phyloP scores from a whole-genome alignment of 92 coral and sea anemone genomes.

The Blastomussa wellsi region DNA sequence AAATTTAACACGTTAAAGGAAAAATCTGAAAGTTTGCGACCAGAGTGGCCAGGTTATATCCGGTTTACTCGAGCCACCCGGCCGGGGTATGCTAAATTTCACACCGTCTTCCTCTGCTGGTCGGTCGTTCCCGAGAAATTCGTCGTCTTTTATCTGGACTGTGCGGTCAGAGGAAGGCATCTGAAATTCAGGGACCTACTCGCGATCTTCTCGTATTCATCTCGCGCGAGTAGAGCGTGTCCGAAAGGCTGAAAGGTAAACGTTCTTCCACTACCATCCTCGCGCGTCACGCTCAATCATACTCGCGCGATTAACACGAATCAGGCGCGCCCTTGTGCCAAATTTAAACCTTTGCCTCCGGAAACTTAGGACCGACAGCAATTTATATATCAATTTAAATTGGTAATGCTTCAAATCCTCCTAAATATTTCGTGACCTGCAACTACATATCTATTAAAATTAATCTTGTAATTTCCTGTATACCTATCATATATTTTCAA shows the following conservation, averaged over 20 bases:
- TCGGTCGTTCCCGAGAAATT: too few species aligned
- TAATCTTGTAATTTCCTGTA: not conserved
- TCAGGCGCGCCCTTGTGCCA: not conserved
- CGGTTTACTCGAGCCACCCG: too few species aligned
- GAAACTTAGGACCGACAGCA: conserved; percentile 7
- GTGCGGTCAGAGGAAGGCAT: too few species aligned
- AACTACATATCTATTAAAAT: not conserved
- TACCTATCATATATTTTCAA: not conserved
- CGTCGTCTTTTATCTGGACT: too few species aligned
- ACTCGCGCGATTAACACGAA: not conserved
- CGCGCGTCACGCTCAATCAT: not conserved
- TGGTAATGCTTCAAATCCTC: not conserved
- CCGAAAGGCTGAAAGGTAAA: not conserved
- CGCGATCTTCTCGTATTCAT: not conserved
- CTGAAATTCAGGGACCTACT: too few species aligned
- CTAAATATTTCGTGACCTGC: not conserved
- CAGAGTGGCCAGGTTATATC: not conserved
- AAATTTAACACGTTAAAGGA: too few species aligned
- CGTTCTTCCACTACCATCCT: not conserved
- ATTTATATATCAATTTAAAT: not conserved
- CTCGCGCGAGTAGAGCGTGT: not conserved
- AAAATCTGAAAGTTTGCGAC: too few species aligned
- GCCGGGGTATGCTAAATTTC: too few species aligned
- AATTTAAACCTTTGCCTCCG: not conserved
- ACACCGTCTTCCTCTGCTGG: too few species aligned